phyloP scores from a whole-genome alignment of 2,113 vertebrate species.

The Rhinolophus sinicus region DNA sequence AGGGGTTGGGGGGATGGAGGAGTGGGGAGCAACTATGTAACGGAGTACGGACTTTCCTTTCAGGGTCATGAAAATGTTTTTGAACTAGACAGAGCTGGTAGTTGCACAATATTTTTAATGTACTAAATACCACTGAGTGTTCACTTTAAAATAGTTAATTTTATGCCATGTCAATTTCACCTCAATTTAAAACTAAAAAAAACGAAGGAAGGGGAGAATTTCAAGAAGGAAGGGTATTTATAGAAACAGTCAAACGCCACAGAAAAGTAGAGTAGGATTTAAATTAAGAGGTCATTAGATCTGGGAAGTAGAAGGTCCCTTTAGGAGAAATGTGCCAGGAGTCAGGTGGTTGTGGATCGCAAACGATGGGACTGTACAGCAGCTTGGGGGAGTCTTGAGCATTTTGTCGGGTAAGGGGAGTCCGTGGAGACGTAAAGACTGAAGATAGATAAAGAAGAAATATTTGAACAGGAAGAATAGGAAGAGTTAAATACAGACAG shows the following conservation, averaged over 20 bases:
- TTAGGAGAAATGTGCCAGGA: not conserved
- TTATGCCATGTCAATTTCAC: not conserved
- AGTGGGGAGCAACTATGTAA: not conserved
- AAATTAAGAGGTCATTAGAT: not conserved
- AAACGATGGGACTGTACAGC: not conserved
- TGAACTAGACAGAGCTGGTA: not conserved
- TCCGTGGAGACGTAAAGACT: not conserved
- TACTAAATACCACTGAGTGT: constrained; percentile 27
- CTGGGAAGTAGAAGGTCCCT: not conserved
- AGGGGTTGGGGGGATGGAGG: not conserved
- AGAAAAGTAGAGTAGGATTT: not conserved
- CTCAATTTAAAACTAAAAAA: not conserved
- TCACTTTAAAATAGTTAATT: constrained; percentile 19
- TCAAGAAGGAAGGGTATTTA: not conserved
- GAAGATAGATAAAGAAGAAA: not conserved
- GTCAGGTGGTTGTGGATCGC: not conserved
- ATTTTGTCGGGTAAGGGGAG: not conserved
- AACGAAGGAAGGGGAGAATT: not conserved
- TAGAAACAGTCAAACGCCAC: not conserved
- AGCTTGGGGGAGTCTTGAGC: not conserved
- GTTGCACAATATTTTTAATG: not conserved
- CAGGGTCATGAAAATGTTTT: not conserved
- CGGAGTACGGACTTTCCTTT: not conserved
- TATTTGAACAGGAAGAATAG: not conserved
- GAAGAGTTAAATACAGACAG: not conserved